Conservation (phyloP, 2,113 vertebrate species). For the Tragelaphus scriptus region DNA sequence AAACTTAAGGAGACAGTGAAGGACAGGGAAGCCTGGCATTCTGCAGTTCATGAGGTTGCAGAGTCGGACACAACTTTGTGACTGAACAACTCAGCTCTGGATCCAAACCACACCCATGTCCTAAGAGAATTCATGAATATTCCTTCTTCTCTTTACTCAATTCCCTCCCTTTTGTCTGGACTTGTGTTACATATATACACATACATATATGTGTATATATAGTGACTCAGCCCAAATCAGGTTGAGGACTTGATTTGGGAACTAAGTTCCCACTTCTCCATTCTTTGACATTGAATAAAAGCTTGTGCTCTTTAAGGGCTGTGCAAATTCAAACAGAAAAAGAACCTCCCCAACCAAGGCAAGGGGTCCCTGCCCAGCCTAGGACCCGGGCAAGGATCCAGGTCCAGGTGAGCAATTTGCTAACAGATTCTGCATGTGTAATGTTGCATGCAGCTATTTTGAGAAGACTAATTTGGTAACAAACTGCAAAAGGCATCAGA, state of each 20-base stretch:
- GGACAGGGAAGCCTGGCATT: neutral
- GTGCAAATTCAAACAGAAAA: neutral
- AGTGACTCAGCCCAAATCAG: neutral
- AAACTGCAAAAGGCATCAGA: neutral
- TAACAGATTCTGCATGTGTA: neutral
- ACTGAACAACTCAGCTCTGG: neutral
- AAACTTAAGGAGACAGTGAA: neutral
- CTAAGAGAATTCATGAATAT: neutral
- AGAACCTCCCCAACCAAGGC: neutral
- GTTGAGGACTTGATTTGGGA: neutral
- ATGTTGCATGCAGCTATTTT: constrained; percentile 1
- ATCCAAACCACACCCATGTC: neutral
- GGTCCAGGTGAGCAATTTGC: neutral
- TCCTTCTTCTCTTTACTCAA: neutral
- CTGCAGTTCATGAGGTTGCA: neutral
- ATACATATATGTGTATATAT: neutral
- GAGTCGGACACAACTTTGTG: neutral
- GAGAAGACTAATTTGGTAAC: constrained; percentile 41
- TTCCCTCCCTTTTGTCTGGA: neutral
- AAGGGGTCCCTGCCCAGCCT: neutral
- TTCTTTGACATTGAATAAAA: neutral
- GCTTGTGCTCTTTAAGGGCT: neutral
- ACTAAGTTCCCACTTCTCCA: neutral
- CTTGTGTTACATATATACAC: neutral
- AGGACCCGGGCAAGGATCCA: neutral